A percentile compares a stretch with the other conserved stretches of the same genome.
phyloP scores from a whole-genome alignment of 2,888 invertebrate genomes.

The Baronia brevicornis region DNA sequence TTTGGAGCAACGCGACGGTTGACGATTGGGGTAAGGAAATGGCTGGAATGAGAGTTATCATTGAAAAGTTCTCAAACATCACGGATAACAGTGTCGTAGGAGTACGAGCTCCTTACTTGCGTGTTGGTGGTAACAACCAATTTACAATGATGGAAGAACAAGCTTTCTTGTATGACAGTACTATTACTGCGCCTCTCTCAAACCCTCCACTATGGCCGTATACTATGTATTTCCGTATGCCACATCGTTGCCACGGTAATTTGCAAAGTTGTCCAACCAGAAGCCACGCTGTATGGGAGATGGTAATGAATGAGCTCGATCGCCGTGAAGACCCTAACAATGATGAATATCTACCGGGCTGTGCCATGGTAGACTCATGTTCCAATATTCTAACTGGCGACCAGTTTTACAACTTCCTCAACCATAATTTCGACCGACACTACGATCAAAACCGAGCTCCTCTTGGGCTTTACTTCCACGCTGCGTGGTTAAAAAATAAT shows the following conservation, averaged over 20 bases:
- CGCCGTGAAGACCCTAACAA: slow-evolving; percentile 92
- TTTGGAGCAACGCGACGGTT: slow-evolving; percentile 94
- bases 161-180: slow-evolving; percentile 95
- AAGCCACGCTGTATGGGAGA: slow-evolving; percentile 96
- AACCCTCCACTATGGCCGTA: slow-evolving; percentile 98
- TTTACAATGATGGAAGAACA: slow-evolving; percentile 99
- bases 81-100: slow-evolving; percentile 94
- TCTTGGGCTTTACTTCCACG: slow-evolving; percentile 93
- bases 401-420: slow-evolving; percentile 95
- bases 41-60: slow-evolving; percentile 94
- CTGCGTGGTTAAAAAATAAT: slow-evolving; percentile 94
- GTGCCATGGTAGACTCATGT: slow-evolving; percentile 96
- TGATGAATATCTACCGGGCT: slow-evolving; percentile 92
- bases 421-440: slow-evolving; percentile 94
- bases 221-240: slow-evolving; percentile 98
- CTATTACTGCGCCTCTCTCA: slow-evolving; percentile 92
- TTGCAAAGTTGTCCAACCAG: slow-evolving; percentile 93
- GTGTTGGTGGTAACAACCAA: slow-evolving; percentile 96
- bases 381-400: slow-evolving; percentile 94
- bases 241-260: slow-evolving; percentile 94
- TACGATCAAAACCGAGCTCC: slow-evolving; percentile 94
- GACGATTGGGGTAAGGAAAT: slow-evolving; percentile 97
- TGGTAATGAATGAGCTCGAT: slow-evolving; percentile 96
- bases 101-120: slow-evolving; percentile 90
- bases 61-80: slow-evolving; percentile 91